phyloP scores from a whole-genome alignment of 2,113 vertebrate species.

The Jacana jacana region DNA sequence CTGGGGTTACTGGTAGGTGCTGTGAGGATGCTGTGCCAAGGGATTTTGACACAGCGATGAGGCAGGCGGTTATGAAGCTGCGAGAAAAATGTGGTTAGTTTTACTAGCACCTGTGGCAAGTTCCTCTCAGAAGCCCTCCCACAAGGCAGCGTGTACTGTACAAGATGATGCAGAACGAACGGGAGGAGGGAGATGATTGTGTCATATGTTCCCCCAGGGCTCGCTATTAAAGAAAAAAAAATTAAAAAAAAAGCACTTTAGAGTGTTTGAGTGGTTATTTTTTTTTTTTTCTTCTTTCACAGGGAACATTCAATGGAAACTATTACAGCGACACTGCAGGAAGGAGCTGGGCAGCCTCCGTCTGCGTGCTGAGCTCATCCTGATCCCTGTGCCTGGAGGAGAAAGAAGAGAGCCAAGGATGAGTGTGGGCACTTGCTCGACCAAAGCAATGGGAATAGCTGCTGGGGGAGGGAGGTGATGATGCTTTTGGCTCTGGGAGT shows the following conservation, averaged over 20 bases:
- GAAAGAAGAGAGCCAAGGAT: not conserved
- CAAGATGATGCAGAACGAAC: not conserved
- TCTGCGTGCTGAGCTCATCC: not conserved
- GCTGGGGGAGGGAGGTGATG: not conserved
- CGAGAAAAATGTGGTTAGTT: not conserved
- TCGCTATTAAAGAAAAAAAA: not conserved
- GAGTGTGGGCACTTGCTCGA: fast-evolving
- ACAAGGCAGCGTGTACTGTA: not conserved
- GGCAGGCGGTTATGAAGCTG: not conserved
- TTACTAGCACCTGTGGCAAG: constrained; percentile 24
- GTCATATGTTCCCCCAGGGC: constrained; percentile 47
- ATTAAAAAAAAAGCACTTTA: not conserved
- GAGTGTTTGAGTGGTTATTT: not conserved
- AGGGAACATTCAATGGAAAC: constrained; percentile 1
- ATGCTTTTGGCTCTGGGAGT: not conserved
- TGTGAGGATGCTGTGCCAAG: fast-evolving
- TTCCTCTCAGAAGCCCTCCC: constrained; percentile 41
- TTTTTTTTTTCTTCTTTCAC: not conserved
- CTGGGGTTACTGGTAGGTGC: not conserved
- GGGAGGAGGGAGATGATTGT: constrained; percentile 7
- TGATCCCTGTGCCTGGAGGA: not conserved
- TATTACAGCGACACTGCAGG: not conserved
- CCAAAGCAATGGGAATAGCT: not conserved
- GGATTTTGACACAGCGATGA: not conserved
- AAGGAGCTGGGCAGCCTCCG: not conserved